These are phyloP conservation scores for Sanderia malayensis DNA, from an alignment of 30 jellyfish, hydroid and myxozoan species.

Conservation along the genomic window DNA sequence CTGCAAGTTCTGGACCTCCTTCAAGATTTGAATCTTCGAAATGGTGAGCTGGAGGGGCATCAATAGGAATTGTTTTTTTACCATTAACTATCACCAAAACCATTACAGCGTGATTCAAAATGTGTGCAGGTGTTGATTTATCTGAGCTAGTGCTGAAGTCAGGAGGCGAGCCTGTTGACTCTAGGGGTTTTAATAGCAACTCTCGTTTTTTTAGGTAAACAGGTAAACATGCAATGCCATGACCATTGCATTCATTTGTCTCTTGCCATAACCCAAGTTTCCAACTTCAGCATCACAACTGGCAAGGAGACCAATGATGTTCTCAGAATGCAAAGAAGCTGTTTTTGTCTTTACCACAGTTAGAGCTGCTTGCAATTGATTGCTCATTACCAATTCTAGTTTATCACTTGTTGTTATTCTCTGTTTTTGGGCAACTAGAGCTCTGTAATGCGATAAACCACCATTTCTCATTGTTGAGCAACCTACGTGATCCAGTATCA, in stretches of 20 bases:
- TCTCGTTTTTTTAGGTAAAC: neutral
- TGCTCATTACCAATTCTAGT: neutral
- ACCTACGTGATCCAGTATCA: neutral
- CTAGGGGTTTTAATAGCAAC: conserved; percentile 4
- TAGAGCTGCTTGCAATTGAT: neutral
- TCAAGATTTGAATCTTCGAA: conserved; percentile 11
- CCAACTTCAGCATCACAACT: neutral
- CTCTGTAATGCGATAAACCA: neutral
- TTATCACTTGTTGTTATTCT: neutral
- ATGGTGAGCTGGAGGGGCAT: conserved; percentile 30
- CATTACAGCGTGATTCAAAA: conserved; percentile 36
- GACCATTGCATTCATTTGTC: neutral
- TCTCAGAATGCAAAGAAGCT: neutral
- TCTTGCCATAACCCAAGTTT: neutral
- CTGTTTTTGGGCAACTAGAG: neutral
- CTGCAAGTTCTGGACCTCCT: conserved; percentile 42
- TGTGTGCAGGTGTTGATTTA: conserved; percentile 41
- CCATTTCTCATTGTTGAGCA: neutral
- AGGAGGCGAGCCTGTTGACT: conserved; percentile 40
- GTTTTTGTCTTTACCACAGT: neutral
- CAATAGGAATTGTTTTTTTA: conserved; percentile 33
- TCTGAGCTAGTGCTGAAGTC: conserved; percentile 29
- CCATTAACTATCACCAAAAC: conserved; percentile 42
- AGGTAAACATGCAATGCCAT: neutral
- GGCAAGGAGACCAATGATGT: neutral